phyloP scores from a whole-genome alignment of 2,113 vertebrate genomes.

The Megaceryle torquata region DNA sequence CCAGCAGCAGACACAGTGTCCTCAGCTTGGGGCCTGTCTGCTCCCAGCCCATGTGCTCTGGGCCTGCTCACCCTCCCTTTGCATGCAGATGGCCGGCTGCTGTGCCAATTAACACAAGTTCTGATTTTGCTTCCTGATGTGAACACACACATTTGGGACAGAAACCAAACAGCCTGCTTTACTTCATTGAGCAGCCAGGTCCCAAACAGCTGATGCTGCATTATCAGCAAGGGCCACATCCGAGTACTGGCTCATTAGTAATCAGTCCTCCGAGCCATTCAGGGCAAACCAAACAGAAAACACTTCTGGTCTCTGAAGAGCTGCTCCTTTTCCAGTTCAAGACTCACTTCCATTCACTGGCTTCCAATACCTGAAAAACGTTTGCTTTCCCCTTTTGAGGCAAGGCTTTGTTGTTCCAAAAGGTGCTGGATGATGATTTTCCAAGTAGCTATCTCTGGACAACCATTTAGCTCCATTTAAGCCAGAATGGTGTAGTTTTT shows the following conservation, averaged over 20 bases:
- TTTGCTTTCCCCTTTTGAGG: background rate
- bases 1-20: background rate
- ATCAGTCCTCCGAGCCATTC: background rate
- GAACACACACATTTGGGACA: background rate
- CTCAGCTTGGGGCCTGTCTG: accelerated
- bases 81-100: background rate
- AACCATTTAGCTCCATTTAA: background rate
- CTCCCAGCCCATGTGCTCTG: background rate
- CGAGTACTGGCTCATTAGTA: background rate
- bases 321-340: background rate
- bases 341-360: background rate
- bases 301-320: background rate
- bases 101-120: background rate
- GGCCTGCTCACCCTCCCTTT: background rate
- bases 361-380: background rate
- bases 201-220: background rate
- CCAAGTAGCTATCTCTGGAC: background rate
- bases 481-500: background rate
- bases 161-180: background rate
- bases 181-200: background rate
- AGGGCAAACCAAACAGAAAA: background rate
- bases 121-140: background rate
- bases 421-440: background rate
- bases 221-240: background rate
- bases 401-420: background rate